These are phyloP conservation scores for Poeciliopsis retropinna DNA, from an alignment of 2,113 vertebrate genomes.

Conservation along the genomic window DNA sequence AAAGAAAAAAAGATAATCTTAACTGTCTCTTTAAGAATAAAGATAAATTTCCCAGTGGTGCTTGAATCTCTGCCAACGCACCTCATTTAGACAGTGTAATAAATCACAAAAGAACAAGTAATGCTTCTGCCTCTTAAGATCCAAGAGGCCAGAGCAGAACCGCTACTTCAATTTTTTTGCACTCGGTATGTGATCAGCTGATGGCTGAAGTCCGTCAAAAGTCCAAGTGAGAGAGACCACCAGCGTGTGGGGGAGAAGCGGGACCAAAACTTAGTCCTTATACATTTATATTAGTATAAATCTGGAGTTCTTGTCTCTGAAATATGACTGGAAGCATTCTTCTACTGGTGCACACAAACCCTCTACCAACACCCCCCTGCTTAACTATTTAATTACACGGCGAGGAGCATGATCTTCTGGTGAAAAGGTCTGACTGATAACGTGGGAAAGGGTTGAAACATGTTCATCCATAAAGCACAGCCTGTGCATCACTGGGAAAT, in stretches of 20 bases:
- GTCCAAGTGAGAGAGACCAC: background rate
- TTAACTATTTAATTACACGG: background rate
- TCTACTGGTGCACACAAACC: background rate
- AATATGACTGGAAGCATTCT: background rate
- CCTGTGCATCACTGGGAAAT: conserved; percentile 25
- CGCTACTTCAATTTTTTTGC: background rate
- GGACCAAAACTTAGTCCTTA: background rate
- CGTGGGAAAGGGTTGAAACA: background rate
- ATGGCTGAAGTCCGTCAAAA: background rate
- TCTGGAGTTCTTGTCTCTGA: background rate
- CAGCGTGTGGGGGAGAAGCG: background rate
- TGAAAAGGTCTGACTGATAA: background rate
- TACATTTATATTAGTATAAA: background rate
- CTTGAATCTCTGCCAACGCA: background rate
- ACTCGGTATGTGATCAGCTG: background rate
- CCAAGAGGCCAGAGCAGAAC: background rate
- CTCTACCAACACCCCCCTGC: background rate
- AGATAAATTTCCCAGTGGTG: background rate
- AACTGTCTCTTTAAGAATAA: too few relatives aligned
- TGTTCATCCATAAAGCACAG: conserved; percentile 15
- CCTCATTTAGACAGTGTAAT: background rate
- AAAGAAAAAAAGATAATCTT: too few relatives aligned
- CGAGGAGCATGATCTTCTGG: background rate
- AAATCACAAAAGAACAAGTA: background rate
- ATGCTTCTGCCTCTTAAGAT: background rate